Conservation (phyloP, 2,113 vertebrate species). For the Malaclemys terrapin region DNA sequence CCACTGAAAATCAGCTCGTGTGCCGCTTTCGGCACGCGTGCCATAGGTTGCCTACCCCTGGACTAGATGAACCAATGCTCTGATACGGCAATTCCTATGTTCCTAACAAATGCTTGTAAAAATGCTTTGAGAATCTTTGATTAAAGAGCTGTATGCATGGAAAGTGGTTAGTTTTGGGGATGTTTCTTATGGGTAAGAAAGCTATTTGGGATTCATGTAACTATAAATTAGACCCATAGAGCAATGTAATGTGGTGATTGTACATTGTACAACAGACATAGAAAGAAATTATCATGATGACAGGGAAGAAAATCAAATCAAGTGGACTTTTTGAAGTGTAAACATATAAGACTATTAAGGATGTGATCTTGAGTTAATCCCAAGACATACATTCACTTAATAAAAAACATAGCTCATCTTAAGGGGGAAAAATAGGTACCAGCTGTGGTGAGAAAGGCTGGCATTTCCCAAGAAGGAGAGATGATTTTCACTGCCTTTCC, state of each 20-base stretch:
- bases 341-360: slow-evolving; percentile 77
- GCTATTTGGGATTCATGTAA: neutral
- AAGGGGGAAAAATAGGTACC: slow-evolving; percentile 67
- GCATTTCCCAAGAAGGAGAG: slow-evolving; percentile 68
- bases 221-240: slow-evolving; percentile 18
- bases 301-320: slow-evolving; percentile 42
- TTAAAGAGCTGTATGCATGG: neutral
- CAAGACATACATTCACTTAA: slow-evolving; percentile 74
- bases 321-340: slow-evolving; percentile 72
- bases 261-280: slow-evolving; percentile 36
- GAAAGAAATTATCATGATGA: slow-evolving; percentile 71
- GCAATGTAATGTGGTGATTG: slow-evolving; percentile 44
- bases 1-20: too few species aligned
- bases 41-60: neutral
- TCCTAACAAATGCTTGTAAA: neutral
- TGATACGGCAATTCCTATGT: neutral
- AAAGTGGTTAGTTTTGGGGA: neutral
- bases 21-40: too few species aligned
- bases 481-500: slow-evolving; percentile 69
- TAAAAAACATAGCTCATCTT: slow-evolving; percentile 76
- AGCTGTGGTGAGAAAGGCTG: slow-evolving; percentile 68
- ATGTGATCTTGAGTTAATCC: slow-evolving; percentile 74
- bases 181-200: neutral
- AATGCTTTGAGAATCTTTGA: neutral
- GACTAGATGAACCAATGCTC: neutral